Evolutionary conservation across 2,113 vertebrate species (phyloP), one percentile per base, ranked within the genome.

Genomic region (Oreochromis niloticus): DNA sequence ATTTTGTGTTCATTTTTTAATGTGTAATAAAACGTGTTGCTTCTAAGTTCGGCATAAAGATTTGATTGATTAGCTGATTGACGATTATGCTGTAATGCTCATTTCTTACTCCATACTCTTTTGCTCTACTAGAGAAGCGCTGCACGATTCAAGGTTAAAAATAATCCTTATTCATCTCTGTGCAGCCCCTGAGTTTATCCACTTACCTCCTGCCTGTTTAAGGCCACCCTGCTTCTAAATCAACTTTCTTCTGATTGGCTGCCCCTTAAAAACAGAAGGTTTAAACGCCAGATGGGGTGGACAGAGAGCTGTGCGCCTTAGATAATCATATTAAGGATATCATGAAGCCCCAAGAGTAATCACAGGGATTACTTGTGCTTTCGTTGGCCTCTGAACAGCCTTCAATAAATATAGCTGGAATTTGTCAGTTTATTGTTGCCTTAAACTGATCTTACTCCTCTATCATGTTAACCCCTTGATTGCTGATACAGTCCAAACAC

Each of bases 101-200:
- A 19, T 50, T 78, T 78, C 16, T 12, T 30, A 78, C 43, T 32
- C 43, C 71, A 78, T 32, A 78, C 2, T 50, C 27, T 78, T 32
- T 30, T 27, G 6, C 43, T 32, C 9, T 32, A 13, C 24, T 32
- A 78, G 71, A 75, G 24, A 50, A 75, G 43, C 6, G 3, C 16
- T 19, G 43, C 43, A 50, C 1, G 27, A 32, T 78, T 78, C 43
- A 50, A 32, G 6, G 27, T 50, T 78, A 4, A 78, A 78, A 78
- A 32, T 32, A 19, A 8, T 78, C 0, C 71, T 48, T 50, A 78
- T 78, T 78, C 6, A 32, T 50, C 4, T 32, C 16, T 19, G 0
- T 50, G 16, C 24, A 78, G 71, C 16, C 24, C 1, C 27, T 3
- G 4, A 12, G 71, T 78, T 50, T 32, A 50, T 7, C 43, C 43